Base-by-base conservation (phyloP, 1,140 invertebrate genomes). In the Bombus difficillimus region DNA sequence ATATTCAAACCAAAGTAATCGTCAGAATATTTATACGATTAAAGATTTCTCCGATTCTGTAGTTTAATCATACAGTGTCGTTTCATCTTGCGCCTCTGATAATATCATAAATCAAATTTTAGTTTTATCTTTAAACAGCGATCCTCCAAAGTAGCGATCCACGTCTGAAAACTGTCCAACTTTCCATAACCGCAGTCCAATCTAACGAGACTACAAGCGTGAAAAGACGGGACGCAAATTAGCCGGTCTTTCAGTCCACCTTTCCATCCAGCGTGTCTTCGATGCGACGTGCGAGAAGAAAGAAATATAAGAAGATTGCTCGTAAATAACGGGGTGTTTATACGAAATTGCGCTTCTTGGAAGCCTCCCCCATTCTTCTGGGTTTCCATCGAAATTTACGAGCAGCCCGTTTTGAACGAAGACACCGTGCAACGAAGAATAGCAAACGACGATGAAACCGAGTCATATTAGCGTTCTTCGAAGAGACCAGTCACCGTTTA, bases 241-340 rank as follows among this genome's bases (percentile, higher is more conserved):
- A 84, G 66, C 68, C 28, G 22, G 25, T 53, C 82, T 71, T 43
- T 39, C 41, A 71, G 32, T 32, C 57, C 13, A 13, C 8, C 82
- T 59, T 69, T 57, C 32, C 53, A 22, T 28, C 32, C 5, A 32
- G 3, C 25, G 39, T 39, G 83, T 37, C 77, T 80, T 43, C 68
- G 34, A 32, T 15, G 25, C 6, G 12, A 79, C 39, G 62, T 4
- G n/a, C 32, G 41, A 22, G 13, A 53, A 37, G 59, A 73, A 71
- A 75, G 34, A 75, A 47, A 47, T 57, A 84, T 66, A 87, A 87
- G 81, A 89, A 81, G 47, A 88, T 87, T 69, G 87, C 87, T 91
- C 89, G 85, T 90, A 91, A 91, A 91, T 90, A 90, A 90, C 81
- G 62, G 86, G 81, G 79, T 91, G 89, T 90, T 91, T 91, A 90